Evolutionary conservation across 1,140 invertebrate genomes (phyloP).

Genomic region (Eumeta japonica): DNA sequence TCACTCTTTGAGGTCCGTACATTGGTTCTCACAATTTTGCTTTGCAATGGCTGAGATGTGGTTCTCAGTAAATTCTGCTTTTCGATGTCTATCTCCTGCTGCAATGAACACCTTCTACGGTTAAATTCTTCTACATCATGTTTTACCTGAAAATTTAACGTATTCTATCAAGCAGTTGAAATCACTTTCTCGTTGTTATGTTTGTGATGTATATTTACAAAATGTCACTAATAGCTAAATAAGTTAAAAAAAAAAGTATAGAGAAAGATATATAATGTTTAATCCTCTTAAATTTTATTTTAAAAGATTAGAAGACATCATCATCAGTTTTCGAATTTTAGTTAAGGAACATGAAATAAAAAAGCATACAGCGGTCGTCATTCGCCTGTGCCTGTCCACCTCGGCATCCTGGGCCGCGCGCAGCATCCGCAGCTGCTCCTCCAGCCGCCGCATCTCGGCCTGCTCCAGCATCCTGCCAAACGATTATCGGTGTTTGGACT

Average conservation of each 20-base stretch:
- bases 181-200: too few species aligned
- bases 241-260: too few species aligned
- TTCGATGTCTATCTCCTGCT: conserved; percentile 49
- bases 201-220: too few species aligned
- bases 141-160: conserved; percentile 43
- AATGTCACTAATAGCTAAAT: too few species aligned
- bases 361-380: conserved; percentile 10
- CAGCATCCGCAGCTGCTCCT: conserved; percentile 56
- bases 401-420: conserved; percentile 52
- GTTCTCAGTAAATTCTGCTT: conserved; percentile 27
- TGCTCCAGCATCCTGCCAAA: conserved; percentile 46
- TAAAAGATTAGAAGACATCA: neutral
- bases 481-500: too few species aligned
- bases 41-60: conserved; percentile 21
- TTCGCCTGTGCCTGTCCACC: conserved; percentile 21
- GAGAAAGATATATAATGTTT: too few species aligned
- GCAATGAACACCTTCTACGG: conserved; percentile 42
- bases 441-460: conserved; percentile 56
- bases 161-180: too few species aligned
- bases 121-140: conserved; percentile 52
- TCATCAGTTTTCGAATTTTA: too few species aligned
- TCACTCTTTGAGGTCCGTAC: conserved; percentile 24
- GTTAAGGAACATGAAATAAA: neutral
- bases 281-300: too few species aligned
- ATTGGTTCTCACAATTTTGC: conserved; percentile 16